These are phyloP conservation scores for Albula goreensis DNA, from an alignment of 2,113 vertebrate genomes.

Conservation along the genomic window DNA sequence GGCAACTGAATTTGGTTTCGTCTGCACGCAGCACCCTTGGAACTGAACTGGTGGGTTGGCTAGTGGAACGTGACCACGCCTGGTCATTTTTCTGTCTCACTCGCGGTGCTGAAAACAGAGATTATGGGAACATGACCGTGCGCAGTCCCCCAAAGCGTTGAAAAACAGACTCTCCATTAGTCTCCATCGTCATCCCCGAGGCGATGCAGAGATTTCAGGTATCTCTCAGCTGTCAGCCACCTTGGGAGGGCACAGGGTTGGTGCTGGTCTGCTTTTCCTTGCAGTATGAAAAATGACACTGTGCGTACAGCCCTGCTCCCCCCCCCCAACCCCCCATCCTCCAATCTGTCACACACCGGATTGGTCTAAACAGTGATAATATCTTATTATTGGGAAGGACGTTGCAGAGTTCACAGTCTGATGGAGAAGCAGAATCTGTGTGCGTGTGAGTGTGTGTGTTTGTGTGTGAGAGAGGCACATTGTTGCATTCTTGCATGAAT, in stretches of 20 bases:
- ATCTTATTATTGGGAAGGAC: not conserved
- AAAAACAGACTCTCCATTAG: not conserved
- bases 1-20: not conserved
- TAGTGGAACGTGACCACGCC: not conserved
- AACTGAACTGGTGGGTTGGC: not conserved
- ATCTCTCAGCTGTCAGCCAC: not conserved
- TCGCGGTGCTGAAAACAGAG: not conserved
- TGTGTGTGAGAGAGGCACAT: not conserved
- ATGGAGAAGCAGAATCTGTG: not conserved
- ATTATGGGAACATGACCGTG: not conserved
- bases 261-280: not conserved
- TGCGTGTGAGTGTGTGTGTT: not conserved
- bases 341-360: not conserved
- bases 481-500: constrained; percentile 3
- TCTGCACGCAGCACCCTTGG: not conserved
- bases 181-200: not conserved
- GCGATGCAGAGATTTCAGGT: not conserved
- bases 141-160: not conserved
- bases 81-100: not conserved
- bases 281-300: not conserved
- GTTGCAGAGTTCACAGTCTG: not conserved
- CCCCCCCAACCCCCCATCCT: not conserved
- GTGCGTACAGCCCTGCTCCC: not conserved
- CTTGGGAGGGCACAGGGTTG: constrained; percentile 3
- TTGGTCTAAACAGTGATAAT: not conserved